Evolutionary conservation across 1,140 invertebrate genomes (phyloP).

Genomic region (Ceratitis capitata): DNA sequence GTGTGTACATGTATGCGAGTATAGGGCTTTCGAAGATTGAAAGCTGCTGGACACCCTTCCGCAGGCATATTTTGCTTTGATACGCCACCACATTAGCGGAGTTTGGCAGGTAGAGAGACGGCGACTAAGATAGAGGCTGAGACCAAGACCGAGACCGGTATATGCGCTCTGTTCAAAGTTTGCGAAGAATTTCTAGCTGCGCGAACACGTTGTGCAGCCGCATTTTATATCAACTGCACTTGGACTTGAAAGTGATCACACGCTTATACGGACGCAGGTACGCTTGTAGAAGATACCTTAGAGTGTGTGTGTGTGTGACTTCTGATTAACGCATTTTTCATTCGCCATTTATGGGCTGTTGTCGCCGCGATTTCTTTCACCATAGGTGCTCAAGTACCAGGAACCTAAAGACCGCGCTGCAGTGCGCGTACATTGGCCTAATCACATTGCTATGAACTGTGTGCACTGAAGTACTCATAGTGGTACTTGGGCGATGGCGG

Average conservation of each 20-base stretch:
- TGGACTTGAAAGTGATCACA: too few relatives aligned
- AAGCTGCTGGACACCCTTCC: slow-evolving; percentile 11
- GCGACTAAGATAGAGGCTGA: neutral
- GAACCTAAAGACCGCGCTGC: too few relatives aligned
- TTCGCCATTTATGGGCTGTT: slow-evolving; percentile 28
- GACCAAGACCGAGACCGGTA: neutral
- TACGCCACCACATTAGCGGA: too few relatives aligned
- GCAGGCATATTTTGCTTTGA: neutral
- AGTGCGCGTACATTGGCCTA: slow-evolving; percentile 60
- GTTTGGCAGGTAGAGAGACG: too few relatives aligned
- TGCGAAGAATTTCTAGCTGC: neutral
- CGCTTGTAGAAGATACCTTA: neutral
- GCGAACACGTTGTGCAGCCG: neutral
- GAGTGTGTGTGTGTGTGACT: neutral
- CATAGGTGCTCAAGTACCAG: slow-evolving; percentile 11
- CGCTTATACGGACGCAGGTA: neutral
- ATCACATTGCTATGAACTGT: slow-evolving; percentile 53
- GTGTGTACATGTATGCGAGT: neutral
- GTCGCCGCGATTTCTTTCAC: slow-evolving; percentile 8
- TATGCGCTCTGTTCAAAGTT: too few relatives aligned
- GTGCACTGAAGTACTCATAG: too few relatives aligned
- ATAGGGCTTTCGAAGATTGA: neutral
- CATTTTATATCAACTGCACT: too few relatives aligned
- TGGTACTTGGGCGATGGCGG: neutral
- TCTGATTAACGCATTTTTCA: slow-evolving; percentile 36